These are phyloP conservation scores for Netelia melanura DNA, from an alignment of 2,888 invertebrate genomes.

Conservation along the genomic window DNA sequence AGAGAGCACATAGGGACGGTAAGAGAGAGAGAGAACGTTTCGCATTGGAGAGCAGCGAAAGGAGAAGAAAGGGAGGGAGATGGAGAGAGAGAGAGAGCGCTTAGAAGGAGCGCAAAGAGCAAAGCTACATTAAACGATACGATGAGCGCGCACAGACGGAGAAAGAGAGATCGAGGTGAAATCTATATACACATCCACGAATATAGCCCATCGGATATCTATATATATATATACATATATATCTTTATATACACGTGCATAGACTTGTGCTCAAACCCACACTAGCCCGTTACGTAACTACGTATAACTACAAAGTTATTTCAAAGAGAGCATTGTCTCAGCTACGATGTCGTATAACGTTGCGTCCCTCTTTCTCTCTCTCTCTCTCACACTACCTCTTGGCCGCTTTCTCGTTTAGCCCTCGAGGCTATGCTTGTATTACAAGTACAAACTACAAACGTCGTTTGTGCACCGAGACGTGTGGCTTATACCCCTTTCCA, in stretches of 20 bases:
- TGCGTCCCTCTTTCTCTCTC: slow-evolving; percentile 49
- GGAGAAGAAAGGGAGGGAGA: background rate
- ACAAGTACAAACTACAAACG: slow-evolving; percentile 70
- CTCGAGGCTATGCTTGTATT: slow-evolving; percentile 61
- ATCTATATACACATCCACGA: slow-evolving; percentile 2
- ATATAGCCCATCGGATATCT: slow-evolving; percentile 21
- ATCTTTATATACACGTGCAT: background rate
- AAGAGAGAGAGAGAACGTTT: background rate
- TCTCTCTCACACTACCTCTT: slow-evolving; percentile 3
- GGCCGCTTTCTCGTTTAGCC: slow-evolving; percentile 17
- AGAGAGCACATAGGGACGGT: slow-evolving; percentile 64
- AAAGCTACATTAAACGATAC: slow-evolving; percentile 68
- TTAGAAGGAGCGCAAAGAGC: slow-evolving; percentile 37
- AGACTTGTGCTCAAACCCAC: slow-evolving; percentile 13
- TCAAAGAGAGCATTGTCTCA: slow-evolving; percentile 68
- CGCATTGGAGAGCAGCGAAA: slow-evolving; percentile 15
- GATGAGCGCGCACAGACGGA: slow-evolving; percentile 55
- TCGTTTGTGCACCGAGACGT: slow-evolving; percentile 66
- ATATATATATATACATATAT: slow-evolving; percentile 26
- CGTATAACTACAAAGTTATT: slow-evolving; percentile 62
- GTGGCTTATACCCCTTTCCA: slow-evolving; percentile 37
- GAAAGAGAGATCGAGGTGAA: slow-evolving; percentile 20
- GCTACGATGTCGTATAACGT: slow-evolving; percentile 53
- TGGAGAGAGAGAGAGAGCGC: slow-evolving; percentile 12
- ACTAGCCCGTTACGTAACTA: slow-evolving; percentile 39